Evolutionary conservation across 2,888 invertebrate genomes (phyloP).

Genomic region (Ochropleura plecta): DNA sequence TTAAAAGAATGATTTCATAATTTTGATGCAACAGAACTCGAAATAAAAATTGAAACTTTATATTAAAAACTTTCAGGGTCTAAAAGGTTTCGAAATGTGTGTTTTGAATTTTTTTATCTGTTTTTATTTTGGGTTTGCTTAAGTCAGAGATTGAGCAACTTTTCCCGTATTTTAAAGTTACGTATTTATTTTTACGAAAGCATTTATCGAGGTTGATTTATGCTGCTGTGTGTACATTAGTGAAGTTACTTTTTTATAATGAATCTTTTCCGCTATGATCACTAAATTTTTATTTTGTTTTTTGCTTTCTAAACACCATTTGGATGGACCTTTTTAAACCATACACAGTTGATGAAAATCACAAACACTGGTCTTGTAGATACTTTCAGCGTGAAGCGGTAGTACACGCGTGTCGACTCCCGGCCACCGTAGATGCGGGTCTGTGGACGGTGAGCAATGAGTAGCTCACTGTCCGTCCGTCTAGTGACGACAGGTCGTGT

Average conservation of each 20-base stretch:
- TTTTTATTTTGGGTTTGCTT: constrained; percentile 23
- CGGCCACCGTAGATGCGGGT: no score
- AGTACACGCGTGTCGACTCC: no score
- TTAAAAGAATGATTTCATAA: constrained; percentile 1
- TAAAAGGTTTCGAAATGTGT: constrained; percentile 34
- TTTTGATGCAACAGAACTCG: background rate
- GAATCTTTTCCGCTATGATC: background rate
- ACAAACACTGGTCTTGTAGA: no score
- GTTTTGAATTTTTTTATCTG: constrained; percentile 12
- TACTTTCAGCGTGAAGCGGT: no score
- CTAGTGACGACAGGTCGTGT: no score
- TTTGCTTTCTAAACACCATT: no score
- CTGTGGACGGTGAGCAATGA: no score
- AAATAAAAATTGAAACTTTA: constrained; percentile 20
- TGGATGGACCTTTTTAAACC: no score
- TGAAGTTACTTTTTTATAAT: background rate
- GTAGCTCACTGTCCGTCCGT: no score
- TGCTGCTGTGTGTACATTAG: constrained; percentile 12
- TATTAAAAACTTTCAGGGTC: constrained; percentile 25
- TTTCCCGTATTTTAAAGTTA: constrained; percentile 24
- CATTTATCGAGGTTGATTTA: constrained; percentile 10
- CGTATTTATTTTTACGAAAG: constrained; percentile 9
- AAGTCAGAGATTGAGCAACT: constrained; percentile 22
- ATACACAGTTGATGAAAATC: no score
- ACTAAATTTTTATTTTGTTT: no score